Conservation (phyloP, 2,888 invertebrate genomes). For the Thera britannica region DNA sequence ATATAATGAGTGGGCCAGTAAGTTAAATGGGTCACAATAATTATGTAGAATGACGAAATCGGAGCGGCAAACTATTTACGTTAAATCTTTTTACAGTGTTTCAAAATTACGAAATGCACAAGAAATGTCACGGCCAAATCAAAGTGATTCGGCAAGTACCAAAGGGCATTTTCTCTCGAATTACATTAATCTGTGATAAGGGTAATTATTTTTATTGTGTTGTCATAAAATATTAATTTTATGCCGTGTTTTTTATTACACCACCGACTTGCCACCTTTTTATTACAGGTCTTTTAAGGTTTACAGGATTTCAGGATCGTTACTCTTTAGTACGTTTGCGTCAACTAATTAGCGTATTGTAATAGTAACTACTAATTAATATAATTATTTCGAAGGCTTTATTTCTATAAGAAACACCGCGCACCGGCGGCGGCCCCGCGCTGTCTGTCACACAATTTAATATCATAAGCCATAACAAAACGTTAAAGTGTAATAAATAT, state of each 20-base stretch:
- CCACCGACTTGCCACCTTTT: background rate
- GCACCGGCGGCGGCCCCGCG: conserved; percentile 21
- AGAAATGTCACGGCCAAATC: conserved; percentile 76
- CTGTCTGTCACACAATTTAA: conserved; percentile 25
- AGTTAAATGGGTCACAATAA: conserved; percentile 47
- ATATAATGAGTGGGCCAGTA: conserved; percentile 13
- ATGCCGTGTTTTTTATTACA: conserved; percentile 4
- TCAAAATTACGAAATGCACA: conserved; percentile 61
- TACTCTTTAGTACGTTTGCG: background rate
- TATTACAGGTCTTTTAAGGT: background rate
- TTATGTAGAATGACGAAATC: conserved; percentile 65
- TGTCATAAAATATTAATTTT: conserved; percentile 42
- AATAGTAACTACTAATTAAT: background rate
- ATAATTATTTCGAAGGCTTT: background rate
- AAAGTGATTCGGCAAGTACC: conserved; percentile 58
- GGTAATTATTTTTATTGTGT: conserved; percentile 28
- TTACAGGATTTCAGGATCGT: background rate
- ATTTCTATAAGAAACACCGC: conserved; percentile 8
- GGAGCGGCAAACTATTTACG: conserved; percentile 61
- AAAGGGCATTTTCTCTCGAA: conserved; percentile 59
- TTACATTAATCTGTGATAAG: conserved; percentile 25
- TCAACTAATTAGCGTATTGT: background rate
- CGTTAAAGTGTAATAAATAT: conserved; percentile 12
- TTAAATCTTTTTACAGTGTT: conserved; percentile 57
- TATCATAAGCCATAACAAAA: conserved; percentile 19